Evolutionary conservation across 2,113 vertebrate species (phyloP).

Genomic region (Elephantulus edwardii): DNA sequence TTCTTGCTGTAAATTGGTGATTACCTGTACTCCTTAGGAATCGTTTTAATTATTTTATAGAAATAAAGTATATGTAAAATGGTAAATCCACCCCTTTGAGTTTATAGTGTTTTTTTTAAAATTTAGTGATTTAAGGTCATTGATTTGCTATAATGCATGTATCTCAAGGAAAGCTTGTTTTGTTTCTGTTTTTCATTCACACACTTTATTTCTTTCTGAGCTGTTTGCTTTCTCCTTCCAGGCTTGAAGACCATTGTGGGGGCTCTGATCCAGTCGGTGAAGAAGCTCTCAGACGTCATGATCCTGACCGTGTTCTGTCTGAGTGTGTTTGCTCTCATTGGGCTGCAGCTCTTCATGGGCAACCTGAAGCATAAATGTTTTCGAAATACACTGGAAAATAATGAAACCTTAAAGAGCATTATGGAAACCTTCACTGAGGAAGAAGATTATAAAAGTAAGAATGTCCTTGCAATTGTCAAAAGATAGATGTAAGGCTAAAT

Average conservation of each 20-base stretch:
- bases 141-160: conserved; percentile 73
- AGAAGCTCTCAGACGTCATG: conserved; percentile 97
- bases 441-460: conserved; percentile 58
- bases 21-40: conserved; percentile 42
- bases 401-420: conserved; percentile 44
- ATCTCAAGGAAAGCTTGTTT: conserved; percentile 39
- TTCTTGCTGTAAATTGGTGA: neutral
- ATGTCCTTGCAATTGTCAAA: neutral
- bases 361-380: conserved; percentile 93
- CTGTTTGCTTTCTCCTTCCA: conserved; percentile 69
- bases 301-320: conserved; percentile 98
- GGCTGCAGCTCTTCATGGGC: conserved; percentile 96
- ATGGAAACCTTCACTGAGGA: neutral
- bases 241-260: conserved; percentile 97
- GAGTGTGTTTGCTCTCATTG: conserved; percentile 97
- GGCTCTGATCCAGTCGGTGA: conserved; percentile 97
- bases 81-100: conserved; percentile 50
- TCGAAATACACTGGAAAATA: conserved; percentile 52
- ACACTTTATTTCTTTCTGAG: conserved; percentile 19
- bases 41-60: conserved; percentile 54
- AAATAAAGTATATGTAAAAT: conserved; percentile 26
- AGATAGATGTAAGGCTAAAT: conserved; percentile 6
- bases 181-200: conserved; percentile 16
- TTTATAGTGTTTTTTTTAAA: neutral
- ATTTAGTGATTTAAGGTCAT: neutral